A percentile compares a stretch with the other conserved stretches of the same genome.
Evolutionary conservation across 1,140 invertebrate species (phyloP).

Genomic region (Ganaspis sp.): DNA sequence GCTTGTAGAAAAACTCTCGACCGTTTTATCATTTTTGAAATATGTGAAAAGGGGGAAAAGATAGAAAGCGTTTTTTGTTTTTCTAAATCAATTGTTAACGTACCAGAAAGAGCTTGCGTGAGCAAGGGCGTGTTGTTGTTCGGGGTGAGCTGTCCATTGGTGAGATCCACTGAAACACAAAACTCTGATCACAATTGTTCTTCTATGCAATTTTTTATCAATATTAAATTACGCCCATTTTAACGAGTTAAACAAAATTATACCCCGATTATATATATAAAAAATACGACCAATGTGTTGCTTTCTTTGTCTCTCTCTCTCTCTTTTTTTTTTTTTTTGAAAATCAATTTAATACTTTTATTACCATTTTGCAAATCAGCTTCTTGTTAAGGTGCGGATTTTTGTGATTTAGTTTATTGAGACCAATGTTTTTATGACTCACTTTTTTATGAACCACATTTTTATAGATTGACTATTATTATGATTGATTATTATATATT

Average conservation of each 20-base stretch:
- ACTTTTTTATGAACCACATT: too few species aligned
- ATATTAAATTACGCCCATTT: constrained; percentile 9
- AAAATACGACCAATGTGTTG: constrained; percentile 62
- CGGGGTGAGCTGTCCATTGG: constrained; percentile 94
- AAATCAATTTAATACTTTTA: too few species aligned
- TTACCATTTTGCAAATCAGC: too few species aligned
- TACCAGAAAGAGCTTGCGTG: constrained; percentile 96
- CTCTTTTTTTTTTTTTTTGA: background rate
- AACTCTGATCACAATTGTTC: constrained; percentile 71
- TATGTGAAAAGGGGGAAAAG: background rate
- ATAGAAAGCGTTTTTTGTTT: constrained; percentile 8
- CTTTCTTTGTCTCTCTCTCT: constrained; percentile 48
- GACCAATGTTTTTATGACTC: too few species aligned
- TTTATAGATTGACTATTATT: too few species aligned
- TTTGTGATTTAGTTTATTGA: too few species aligned
- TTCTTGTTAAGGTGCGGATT: too few species aligned
- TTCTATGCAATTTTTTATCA: constrained; percentile 11
- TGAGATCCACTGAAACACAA: constrained; percentile 92
- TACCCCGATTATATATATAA: constrained; percentile 36
- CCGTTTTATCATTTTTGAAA: background rate
- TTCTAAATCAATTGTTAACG: constrained; percentile 61
- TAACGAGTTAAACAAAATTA: constrained; percentile 36
- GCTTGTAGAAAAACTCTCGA: background rate
- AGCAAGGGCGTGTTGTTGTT: constrained; percentile 95
- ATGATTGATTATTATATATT: too few species aligned